A percentile compares a stretch with the other conserved stretches of the same genome.
phyloP scores from a whole-genome alignment of 1,140 invertebrate genomes.

The Aphaenogaster ashmeadi region DNA sequence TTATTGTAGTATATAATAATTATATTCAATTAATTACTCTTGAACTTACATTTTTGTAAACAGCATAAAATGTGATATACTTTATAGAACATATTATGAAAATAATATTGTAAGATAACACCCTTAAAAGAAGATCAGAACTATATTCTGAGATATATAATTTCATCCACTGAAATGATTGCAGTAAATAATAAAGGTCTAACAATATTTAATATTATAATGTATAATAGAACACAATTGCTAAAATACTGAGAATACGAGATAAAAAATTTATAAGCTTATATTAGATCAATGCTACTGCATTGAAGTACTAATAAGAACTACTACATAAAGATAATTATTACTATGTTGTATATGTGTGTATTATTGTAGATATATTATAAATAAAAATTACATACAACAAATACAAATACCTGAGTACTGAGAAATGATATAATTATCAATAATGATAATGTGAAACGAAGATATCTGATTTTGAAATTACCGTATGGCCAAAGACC shows the following conservation, averaged over 20 bases:
- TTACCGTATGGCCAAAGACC: slow-evolving; percentile 38
- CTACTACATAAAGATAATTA: background rate
- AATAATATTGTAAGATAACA: background rate
- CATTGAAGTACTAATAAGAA: background rate
- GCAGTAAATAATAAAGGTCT: background rate
- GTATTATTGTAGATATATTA: background rate
- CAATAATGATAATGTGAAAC: background rate
- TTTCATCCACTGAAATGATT: background rate
- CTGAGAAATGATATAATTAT: background rate
- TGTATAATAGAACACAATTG: background rate
- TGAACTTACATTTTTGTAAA: slow-evolving; percentile 21
- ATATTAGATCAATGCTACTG: background rate
- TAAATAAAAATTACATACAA: background rate
- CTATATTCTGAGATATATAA: background rate
- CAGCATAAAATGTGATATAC: slow-evolving; percentile 17
- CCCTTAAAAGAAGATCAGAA: background rate
- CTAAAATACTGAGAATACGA: background rate
- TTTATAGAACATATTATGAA: background rate
- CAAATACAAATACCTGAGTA: slow-evolving; percentile 24
- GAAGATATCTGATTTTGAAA: background rate
- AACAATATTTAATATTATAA: slow-evolving; percentile 1
- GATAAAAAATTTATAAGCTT: background rate
- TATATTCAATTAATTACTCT: background rate
- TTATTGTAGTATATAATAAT: background rate
- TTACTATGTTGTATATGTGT: background rate